Base-by-base conservation (phyloP, 2,888 invertebrate species). In the Tortricodes alternella region DNA sequence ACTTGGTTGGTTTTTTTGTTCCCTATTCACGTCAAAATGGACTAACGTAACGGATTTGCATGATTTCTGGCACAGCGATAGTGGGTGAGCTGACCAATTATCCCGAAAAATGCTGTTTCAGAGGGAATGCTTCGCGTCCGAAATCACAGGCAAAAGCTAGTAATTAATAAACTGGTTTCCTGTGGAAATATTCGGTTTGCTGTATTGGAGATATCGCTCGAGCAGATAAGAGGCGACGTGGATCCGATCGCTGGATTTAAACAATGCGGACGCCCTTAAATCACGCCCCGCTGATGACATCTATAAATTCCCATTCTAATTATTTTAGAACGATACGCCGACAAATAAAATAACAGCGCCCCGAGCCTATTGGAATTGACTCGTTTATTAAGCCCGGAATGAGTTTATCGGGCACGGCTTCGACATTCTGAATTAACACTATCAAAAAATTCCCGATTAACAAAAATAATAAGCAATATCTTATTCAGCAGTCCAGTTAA, bases 261-360 rank as follows among this genome's bases (percentile, higher is more conserved):
- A 78, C 78, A 80, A 80, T 74, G 70, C 73, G 74, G 79, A 80
- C 62, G 60, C 67, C 70, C 66, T 67, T 84, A 85, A 88, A 85
- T 86, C 83, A 83, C 74, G 66, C 61, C 65, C 63, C 66, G 43
- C 69, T 76, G 77, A 83, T 83, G 85, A 83, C 86, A 83, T 79
- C 88, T 73, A 89, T 89, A 89, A 89, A 89, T 89, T 83, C 77
- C 70, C 65, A 69, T 78, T 80, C 80, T 83, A 86, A 89, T 89
- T 89, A 87, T 85, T 82, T 79, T 62, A 75, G 77, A 82, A 71
- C 78, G 78, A 79, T 79, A 83, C 74, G 77, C 80, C 77, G 75
- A 79, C 82, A 79, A 84, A 85, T 83, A 87, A 85, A 85, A 80
- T 74, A 82, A 82, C 74, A 77, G 63, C 68, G 80, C 78, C 70